Evolutionary conservation across 2,888 invertebrate genomes (phyloP).

Genomic region (Marronus borbonicus): DNA sequence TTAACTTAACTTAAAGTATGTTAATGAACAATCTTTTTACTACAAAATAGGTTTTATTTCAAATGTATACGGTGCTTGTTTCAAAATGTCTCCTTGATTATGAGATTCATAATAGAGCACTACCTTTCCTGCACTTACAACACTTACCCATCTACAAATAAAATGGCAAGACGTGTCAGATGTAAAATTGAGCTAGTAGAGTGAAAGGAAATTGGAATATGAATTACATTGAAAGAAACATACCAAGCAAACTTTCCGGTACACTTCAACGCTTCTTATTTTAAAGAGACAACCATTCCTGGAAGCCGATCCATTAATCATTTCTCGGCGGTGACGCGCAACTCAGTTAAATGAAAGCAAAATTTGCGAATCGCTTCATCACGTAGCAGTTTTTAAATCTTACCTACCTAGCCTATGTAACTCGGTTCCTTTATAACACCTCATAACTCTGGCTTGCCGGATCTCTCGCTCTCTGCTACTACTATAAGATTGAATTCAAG

Average conservation of each 20-base stretch:
- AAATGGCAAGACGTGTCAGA: too few species aligned
- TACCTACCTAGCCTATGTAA: conserved; percentile 26
- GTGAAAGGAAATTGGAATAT: conserved; percentile 32
- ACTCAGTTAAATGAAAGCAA: conserved; percentile 27
- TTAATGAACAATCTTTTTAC: too few species aligned
- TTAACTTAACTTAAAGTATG: too few species aligned
- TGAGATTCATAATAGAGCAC: too few species aligned
- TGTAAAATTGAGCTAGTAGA: not conserved
- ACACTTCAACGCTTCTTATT: conserved; percentile 1
- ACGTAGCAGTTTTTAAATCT: conserved; percentile 31
- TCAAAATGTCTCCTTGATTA: too few species aligned
- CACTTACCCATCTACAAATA: too few species aligned
- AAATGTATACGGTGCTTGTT: too few species aligned
- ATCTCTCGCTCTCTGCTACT: conserved; percentile 19
- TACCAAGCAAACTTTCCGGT: conserved; percentile 18
- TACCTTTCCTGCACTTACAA: too few species aligned
- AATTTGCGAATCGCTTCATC: conserved; percentile 38
- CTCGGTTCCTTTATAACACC: conserved; percentile 39
- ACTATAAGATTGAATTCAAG: conserved; percentile 29
- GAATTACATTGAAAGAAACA: conserved; percentile 15
- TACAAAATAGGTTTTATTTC: too few species aligned
- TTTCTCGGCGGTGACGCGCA: conserved; percentile 5
- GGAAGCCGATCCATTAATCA: conserved; percentile 4
- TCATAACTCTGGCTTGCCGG: conserved; percentile 19
- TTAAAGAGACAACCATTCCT: conserved; percentile 4